Evolutionary conservation across 2,797 vertebrate genomes (phyloP).

Genomic region (Malacoctenus gilli): DNA sequence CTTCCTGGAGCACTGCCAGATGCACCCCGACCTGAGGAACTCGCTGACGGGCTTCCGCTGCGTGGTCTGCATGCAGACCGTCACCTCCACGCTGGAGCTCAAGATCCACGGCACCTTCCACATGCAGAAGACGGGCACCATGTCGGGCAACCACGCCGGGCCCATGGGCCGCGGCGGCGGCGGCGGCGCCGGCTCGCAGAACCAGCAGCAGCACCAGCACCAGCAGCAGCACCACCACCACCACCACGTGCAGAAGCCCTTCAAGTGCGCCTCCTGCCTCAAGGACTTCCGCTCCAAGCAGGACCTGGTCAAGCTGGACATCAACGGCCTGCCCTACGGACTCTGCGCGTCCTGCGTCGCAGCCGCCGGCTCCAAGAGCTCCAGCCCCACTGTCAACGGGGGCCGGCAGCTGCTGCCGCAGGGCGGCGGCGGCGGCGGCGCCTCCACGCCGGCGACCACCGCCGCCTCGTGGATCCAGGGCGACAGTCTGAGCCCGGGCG

Average conservation of each 20-base stretch:
- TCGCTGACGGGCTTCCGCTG: constrained; percentile 98
- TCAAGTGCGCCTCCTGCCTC: constrained; percentile 96
- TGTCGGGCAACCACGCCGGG: constrained; percentile 83
- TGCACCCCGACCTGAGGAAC: constrained; percentile 98
- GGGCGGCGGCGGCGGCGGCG: constrained; percentile 62
- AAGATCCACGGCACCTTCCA: constrained; percentile 99
- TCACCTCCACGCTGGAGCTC: constrained; percentile 97
- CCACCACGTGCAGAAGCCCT: constrained; percentile 87
- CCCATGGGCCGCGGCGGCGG: constrained; percentile 65
- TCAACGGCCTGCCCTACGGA: constrained; percentile 96
- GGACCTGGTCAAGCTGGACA: constrained; percentile 97
- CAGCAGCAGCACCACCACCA: constrained; percentile 85
- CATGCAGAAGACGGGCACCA: constrained; percentile 97
- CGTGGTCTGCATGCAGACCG: constrained; percentile 99
- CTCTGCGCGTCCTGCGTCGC: constrained; percentile 93
- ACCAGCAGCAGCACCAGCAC: constrained; percentile 85
- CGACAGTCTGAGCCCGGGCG: constrained; percentile 89
- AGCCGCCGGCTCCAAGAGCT: constrained; percentile 90
- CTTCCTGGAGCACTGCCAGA: constrained; percentile 99
- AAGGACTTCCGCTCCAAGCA: constrained; percentile 97
- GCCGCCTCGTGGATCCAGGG: constrained; percentile 85
- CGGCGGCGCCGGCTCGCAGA: constrained; percentile 72
- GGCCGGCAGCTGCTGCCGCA: constrained; percentile 77
- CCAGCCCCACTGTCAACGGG: constrained; percentile 85
- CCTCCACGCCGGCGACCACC: constrained; percentile 70